Evolutionary conservation across 64 coral and sea anemone species (phyloP), one percentile per base, ranked within the genome.

Genomic region (Porites lutea): DNA sequence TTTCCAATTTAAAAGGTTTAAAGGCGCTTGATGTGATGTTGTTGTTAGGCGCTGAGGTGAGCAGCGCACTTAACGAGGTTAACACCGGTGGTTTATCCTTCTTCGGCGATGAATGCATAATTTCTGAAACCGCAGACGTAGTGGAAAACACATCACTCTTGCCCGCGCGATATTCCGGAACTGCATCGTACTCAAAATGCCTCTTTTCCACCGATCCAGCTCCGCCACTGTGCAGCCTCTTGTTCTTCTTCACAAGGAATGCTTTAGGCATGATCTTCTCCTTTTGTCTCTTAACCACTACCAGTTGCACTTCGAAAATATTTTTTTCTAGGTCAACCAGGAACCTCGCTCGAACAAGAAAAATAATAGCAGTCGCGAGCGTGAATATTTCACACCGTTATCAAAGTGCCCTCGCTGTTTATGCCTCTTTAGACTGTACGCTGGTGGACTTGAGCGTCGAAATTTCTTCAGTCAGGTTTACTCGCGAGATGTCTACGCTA

Each of bases 221-320:
- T 37, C 27, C 27, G 51, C 79, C 74, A 23, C 63, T 75, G 13
- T 95, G 72, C 85, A 91, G 92, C 20, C 92, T 93, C 82, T 91
- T 96, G 85, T 93, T 96, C 75, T 99, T 99, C 89, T 99, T 99
- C 60, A 99, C 97, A 23, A 99, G 85, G 75, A 99, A 99, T 76
- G 97, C 97, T 96, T 89, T 95, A 71, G 97, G 97, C 97, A 99
- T 99, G 94, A 92, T 92, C n/a, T 86, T 21, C 16, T 4, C 61
- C 55, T 68, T 88, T 88, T 77, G 63, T 88, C 70, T 72, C 6
- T 65, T 67, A 79, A 43, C n/a, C 71, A 82, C 16, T 73, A 82
- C 72, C 72, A 73, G 92, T 84, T 83, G 77, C 73, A 74, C 72
- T 59, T 93, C 71, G 76, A 86, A 87, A 93, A 93, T 71, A 92